A percentile compares a stretch with the other conserved stretches of the same genome.
phyloP scores from a whole-genome alignment of 1,140 invertebrate species.

The Zaprionus lachaisei region DNA sequence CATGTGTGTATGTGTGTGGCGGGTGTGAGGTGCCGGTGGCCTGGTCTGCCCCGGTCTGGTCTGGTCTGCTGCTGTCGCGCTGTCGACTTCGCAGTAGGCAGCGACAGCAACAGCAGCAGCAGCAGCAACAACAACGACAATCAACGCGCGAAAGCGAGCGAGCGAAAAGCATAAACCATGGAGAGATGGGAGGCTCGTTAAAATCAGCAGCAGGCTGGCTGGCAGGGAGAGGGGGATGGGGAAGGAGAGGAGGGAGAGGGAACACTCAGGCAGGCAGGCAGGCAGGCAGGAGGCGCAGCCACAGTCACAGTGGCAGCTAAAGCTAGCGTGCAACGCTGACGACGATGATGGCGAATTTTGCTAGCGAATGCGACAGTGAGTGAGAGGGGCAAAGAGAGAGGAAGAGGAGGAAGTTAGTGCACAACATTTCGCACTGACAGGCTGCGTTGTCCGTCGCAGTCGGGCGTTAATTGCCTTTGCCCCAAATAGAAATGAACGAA shows the following conservation, averaged over 20 bases:
- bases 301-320: constrained; percentile 43
- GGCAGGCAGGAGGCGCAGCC: constrained; percentile 34
- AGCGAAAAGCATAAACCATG: constrained; percentile 82
- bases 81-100: constrained; percentile 34
- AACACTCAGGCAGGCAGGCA: constrained; percentile 29
- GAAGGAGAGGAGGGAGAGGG: constrained; percentile 1
- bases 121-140: constrained; percentile 60
- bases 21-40: constrained; percentile 69
- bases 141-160: constrained; percentile 77
- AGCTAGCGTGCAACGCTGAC: constrained; percentile 30
- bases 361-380: background rate
- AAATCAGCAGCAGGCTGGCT: constrained; percentile 71
- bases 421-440: constrained; percentile 40
- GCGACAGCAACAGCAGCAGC: constrained; percentile 12
- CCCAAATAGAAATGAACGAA: constrained; percentile 31
- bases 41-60: constrained; percentile 36
- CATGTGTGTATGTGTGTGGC: constrained; percentile 58
- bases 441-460: constrained; percentile 1
- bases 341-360: constrained; percentile 18
- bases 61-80: constrained; percentile 30
- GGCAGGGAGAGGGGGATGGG: constrained; percentile 11
- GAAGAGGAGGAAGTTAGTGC: background rate
- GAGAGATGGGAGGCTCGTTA: constrained; percentile 76
- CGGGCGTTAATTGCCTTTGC: constrained; percentile 49
- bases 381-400: background rate